Conservation (phyloP, 2,113 vertebrate genomes). For the Dipodomys ordii region DNA sequence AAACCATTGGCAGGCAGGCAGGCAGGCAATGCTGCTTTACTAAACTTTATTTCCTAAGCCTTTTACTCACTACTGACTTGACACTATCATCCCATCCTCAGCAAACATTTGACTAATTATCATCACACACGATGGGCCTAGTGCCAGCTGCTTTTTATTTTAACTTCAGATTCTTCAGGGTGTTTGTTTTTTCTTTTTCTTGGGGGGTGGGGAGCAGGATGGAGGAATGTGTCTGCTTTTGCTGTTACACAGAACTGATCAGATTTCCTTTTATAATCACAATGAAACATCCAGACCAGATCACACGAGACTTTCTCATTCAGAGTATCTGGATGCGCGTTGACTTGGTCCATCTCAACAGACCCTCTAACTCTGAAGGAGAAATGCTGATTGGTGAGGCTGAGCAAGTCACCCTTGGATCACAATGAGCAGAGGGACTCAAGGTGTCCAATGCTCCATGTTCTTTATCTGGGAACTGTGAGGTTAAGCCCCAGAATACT, state of each 20-base stretch:
- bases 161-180: slow-evolving; percentile 80
- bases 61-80: slow-evolving; percentile 49
- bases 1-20: slow-evolving; percentile 20
- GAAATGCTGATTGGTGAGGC: slow-evolving; percentile 17
- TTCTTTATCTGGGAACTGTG: neutral
- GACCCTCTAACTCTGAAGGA: slow-evolving; percentile 35
- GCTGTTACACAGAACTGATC: slow-evolving; percentile 78
- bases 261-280: slow-evolving; percentile 81
- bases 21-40: slow-evolving; percentile 18
- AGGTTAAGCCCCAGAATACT: neutral
- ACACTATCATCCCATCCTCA: slow-evolving; percentile 65
- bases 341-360: slow-evolving; percentile 42
- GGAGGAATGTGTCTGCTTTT: slow-evolving; percentile 79
- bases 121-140: slow-evolving; percentile 76
- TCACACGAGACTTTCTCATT: slow-evolving; percentile 42
- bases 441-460: too few species aligned
- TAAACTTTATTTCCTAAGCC: neutral
- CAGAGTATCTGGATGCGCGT: slow-evolving; percentile 14
- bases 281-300: slow-evolving; percentile 72
- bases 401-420: neutral
- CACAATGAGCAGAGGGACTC: neutral
- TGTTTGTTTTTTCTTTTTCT: slow-evolving; percentile 63
- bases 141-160: slow-evolving; percentile 83
- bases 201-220: slow-evolving; percentile 41
- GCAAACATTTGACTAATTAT: slow-evolving; percentile 80